Evolutionary conservation across 2,888 invertebrate genomes (phyloP).

Genomic region (Acrocera orbiculus): DNA sequence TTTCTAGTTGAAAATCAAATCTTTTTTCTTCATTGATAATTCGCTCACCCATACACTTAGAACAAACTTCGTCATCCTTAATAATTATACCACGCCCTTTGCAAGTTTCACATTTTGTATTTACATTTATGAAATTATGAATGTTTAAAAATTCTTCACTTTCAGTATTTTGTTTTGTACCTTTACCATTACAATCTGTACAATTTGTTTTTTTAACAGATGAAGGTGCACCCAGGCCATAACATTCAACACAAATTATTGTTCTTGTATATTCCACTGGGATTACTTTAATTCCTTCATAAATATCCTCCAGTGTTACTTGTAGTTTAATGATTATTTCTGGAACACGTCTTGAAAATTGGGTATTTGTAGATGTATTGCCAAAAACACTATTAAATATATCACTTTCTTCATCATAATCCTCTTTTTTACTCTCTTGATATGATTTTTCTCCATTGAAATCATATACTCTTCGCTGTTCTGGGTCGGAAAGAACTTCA

Average conservation of each 20-base stretch:
- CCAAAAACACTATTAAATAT: slow-evolving; percentile 47
- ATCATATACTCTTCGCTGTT: slow-evolving; percentile 73
- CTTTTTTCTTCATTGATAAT: slow-evolving; percentile 66
- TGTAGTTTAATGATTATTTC: slow-evolving; percentile 69
- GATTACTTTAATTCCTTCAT: slow-evolving; percentile 64
- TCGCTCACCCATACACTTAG: slow-evolving; percentile 67
- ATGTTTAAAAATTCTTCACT: no score
- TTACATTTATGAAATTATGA: no score
- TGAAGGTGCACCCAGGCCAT: no score
- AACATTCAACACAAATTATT: slow-evolving; percentile 21
- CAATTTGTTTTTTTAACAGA: slow-evolving; percentile 49
- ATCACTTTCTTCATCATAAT: slow-evolving; percentile 50
- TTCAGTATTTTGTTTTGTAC: slow-evolving; percentile 39
- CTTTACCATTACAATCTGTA: slow-evolving; percentile 58
- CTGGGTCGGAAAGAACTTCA: slow-evolving; percentile 77
- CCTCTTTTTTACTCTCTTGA: slow-evolving; percentile 55
- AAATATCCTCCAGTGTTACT: slow-evolving; percentile 78
- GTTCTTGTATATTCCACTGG: slow-evolving; percentile 21
- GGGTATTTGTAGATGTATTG: slow-evolving; percentile 35
- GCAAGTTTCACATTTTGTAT: slow-evolving; percentile 47
- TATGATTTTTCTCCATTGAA: slow-evolving; percentile 72
- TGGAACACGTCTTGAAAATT: slow-evolving; percentile 45
- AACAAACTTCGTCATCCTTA: slow-evolving; percentile 67
- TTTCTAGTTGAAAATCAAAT: slow-evolving; percentile 73
- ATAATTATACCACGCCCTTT: slow-evolving; percentile 54